These are phyloP conservation scores for Lithophane ornitopus DNA, from an alignment of 2,888 invertebrate genomes.

Conservation along the genomic window DNA sequence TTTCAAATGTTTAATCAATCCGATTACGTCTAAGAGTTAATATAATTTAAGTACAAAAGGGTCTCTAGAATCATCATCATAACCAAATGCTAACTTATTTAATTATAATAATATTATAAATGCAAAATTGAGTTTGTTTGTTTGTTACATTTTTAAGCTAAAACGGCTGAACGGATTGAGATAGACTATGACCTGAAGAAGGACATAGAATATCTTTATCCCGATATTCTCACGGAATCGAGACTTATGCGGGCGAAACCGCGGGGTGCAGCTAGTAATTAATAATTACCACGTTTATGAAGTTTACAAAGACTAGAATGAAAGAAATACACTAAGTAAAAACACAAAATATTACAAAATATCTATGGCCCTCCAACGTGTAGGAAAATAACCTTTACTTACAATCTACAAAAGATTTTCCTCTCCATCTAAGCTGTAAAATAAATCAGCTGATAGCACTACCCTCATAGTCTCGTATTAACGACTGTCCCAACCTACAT, in stretches of 20 bases:
- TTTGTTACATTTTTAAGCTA: no score
- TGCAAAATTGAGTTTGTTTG: no score
- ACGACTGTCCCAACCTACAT: slow-evolving; percentile 62
- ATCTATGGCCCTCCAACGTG: slow-evolving; percentile 14
- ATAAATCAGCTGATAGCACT: slow-evolving; percentile 61
- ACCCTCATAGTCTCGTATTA: slow-evolving; percentile 62
- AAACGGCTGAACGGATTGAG: no score
- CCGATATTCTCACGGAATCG: no score
- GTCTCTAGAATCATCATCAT: background rate
- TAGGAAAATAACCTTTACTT: slow-evolving; percentile 19
- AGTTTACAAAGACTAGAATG: background rate
- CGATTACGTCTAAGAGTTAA: background rate
- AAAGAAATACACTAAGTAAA: background rate
- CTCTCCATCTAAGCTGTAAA: slow-evolving; percentile 53
- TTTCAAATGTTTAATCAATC: background rate
- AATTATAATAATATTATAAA: no score
- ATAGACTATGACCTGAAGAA: no score
- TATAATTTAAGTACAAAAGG: background rate
- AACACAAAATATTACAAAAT: background rate
- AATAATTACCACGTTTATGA: background rate
- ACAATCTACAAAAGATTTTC: slow-evolving; percentile 44
- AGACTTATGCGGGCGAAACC: no score
- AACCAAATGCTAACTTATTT: no score
- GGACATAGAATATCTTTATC: no score
- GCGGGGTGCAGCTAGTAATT: no score